Base-by-base conservation (phyloP, 2,888 invertebrate genomes). In the Dryomyza anilis region DNA sequence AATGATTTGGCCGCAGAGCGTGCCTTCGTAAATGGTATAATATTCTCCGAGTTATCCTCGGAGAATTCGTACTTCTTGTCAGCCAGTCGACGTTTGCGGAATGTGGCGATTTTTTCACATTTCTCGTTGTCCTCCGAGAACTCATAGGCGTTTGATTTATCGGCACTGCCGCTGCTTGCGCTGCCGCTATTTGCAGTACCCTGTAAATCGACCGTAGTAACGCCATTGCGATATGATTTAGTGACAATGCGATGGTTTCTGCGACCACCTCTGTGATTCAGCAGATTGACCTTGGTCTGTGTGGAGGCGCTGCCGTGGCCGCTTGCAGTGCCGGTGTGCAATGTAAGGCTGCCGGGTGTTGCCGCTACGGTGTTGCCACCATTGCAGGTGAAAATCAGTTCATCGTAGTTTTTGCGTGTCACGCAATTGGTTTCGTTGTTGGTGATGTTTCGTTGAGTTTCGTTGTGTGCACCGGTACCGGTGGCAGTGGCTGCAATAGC, bases 21-120 rank as follows among this genome's bases (percentile, higher is more conserved):
- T 67, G 74, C 78, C 72, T 79, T 86, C 68, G 79, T 85, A 74
- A 79, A 81, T 53, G 78, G 84, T 74, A 88, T 85, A 64, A 88
- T 88, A 72, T 89, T 89, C 74, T 89, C 88, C 0, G 86, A 85
- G 71, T 88, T 88, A 67, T 93, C 93, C 73, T 94, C 94, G 0
- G 92, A 92, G 77, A 95, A 95, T 77, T 95, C 95, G 78, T 95
- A 95, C 79, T 94, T 95, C 80, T 95, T 95, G 76, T 95, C 95
- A 0, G 95, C 95, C 59, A 95, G 83, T 7, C 94, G 87, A 61
- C 94, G 87, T 78, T 93, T 93, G 7, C 95, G 87, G 77, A 93
- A 94, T 75, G 90, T 91, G 74, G 92, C 93, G n/a, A 94, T 87
- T 76, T 94, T 94, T 78, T 94, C 94, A 76, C 91, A 93, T 70